Evolutionary conservation across 1,140 invertebrate genomes (phyloP).

Genomic region (Cephus cinctus): DNA sequence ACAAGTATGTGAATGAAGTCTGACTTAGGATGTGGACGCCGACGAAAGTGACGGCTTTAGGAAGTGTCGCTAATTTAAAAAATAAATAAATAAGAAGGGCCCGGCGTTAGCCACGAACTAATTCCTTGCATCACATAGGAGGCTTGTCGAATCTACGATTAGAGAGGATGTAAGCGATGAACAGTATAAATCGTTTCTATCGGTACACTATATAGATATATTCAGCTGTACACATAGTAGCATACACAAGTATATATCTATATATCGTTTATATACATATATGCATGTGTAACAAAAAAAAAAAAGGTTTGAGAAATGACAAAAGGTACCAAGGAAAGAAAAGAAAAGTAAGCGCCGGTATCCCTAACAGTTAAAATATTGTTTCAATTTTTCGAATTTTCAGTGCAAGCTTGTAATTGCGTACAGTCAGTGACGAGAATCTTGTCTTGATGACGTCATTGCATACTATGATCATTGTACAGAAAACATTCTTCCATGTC

Average conservation of each 20-base stretch:
- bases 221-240: neutral
- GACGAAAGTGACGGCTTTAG: no score
- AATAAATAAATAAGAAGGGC: conserved; percentile 3
- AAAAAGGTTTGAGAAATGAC: no score
- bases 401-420: no score
- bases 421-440: neutral
- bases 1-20: neutral
- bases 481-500: conserved; percentile 35
- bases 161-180: no score
- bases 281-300: neutral
- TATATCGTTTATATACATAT: neutral
- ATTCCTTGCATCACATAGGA: no score
- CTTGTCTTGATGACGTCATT: neutral
- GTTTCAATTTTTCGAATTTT: no score
- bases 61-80: neutral
- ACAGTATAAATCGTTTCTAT: no score
- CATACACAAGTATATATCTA: neutral
- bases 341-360: no score
- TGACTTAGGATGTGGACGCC: no score
- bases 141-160: no score
- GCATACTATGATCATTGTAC: conserved; percentile 27
- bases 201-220: neutral
- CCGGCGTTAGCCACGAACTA: neutral
- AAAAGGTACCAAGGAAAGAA: no score
- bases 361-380: no score